phyloP scores from a whole-genome alignment of 2,797 vertebrate species.

The Sebastes nivosus region DNA sequence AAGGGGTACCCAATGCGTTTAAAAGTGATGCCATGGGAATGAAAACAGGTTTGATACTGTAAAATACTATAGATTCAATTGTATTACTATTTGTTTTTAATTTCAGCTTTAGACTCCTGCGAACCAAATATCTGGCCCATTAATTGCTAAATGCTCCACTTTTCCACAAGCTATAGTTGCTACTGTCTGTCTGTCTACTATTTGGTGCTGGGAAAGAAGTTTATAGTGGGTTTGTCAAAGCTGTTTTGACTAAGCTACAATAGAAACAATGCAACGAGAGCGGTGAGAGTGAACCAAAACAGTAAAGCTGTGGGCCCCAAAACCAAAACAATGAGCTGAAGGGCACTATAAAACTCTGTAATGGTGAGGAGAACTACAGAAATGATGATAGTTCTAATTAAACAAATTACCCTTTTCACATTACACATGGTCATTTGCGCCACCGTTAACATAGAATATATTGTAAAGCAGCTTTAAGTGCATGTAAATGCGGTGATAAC shows the following conservation, averaged over 20 bases:
- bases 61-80: neutral
- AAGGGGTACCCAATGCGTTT: neutral
- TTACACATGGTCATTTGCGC: neutral
- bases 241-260: neutral
- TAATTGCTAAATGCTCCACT: no score
- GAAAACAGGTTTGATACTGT: rapidly evolving
- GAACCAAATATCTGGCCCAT: neutral
- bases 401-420: neutral
- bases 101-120: no score
- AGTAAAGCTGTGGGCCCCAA: neutral
- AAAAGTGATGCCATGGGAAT: neutral
- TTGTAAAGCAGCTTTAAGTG: neutral
- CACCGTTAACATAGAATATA: neutral
- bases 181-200: neutral
- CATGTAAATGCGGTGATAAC: no score
- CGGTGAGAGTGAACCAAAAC: no score
- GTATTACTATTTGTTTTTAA: no score
- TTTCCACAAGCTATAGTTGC: neutral
- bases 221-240: no score
- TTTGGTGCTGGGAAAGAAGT: neutral
- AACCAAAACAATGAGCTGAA: neutral
- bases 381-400: no score
- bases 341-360: neutral
- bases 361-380: neutral
- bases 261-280: neutral